Percentiles rank a stretch among this genome's conserved stretches.
Conservation (phyloP, 2,888 invertebrate genomes). For the Harpagoxenus sublaevis region DNA sequence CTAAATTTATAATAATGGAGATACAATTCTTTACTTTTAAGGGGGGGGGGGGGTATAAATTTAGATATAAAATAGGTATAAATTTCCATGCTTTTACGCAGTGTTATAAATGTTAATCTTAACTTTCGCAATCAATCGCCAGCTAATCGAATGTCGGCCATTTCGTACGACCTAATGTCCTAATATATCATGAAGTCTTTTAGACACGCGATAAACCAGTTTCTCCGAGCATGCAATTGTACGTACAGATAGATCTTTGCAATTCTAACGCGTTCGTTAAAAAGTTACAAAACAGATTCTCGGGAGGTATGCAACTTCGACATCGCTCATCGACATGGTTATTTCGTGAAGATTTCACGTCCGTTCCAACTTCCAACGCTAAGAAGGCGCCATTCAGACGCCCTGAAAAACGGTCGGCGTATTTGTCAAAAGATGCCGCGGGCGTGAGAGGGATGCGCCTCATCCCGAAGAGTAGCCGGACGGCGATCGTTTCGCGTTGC, state of each 20-base stretch:
- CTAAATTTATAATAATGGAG: no score
- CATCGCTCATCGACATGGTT: conserved; percentile 22
- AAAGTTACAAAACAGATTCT: conserved; percentile 8
- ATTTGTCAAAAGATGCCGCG: conserved; percentile 75
- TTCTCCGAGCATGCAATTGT: background rate
- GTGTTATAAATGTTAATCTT: background rate
- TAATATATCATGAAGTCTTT: background rate
- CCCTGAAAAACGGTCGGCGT: conserved; percentile 56
- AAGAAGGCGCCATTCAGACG: conserved; percentile 71
- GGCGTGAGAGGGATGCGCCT: conserved; percentile 66
- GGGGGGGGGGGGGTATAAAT: no score
- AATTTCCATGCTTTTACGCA: background rate
- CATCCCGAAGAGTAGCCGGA: conserved; percentile 64
- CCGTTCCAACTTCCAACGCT: conserved; percentile 55
- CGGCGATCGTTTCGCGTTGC: conserved; percentile 74
- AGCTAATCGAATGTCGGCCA: background rate
- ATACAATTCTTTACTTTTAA: no score
- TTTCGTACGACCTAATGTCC: background rate
- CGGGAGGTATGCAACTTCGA: background rate
- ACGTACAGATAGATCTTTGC: background rate
- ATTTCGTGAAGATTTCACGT: conserved; percentile 22
- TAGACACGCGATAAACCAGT: background rate
- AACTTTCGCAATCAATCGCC: background rate
- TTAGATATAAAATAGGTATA: no score
- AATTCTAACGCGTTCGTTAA: background rate